These are phyloP conservation scores for Bruchidius siliquastri DNA, from an alignment of 2,888 invertebrate species.

Conservation along the genomic window DNA sequence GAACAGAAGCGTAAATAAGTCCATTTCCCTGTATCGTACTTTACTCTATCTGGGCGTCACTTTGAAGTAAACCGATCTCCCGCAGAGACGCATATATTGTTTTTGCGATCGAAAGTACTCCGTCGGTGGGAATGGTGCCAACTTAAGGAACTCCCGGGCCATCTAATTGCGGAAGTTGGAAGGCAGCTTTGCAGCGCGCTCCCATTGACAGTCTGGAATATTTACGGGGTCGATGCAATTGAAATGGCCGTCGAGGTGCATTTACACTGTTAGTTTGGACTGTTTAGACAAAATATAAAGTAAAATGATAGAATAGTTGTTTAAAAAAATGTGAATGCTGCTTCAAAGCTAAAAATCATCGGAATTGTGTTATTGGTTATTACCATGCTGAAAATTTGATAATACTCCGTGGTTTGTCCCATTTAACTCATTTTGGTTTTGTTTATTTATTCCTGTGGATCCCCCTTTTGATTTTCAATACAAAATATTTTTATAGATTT, in stretches of 20 bases:
- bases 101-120: background rate
- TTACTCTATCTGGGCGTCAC: background rate
- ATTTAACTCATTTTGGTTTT: no score
- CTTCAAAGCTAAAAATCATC: no score
- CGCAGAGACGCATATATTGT: background rate
- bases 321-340: no score
- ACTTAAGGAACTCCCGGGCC: background rate
- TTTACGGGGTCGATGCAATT: background rate
- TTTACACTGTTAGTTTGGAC: background rate
- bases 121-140: background rate
- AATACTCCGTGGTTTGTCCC: no score
- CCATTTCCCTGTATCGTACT: background rate
- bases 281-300: background rate
- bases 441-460: no score
- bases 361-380: no score
- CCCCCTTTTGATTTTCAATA: no score
- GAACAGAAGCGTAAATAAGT: background rate
- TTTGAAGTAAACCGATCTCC: background rate
- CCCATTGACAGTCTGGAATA: background rate
- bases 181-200: background rate
- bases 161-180: slow-evolving; percentile 10
- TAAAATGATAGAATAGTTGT: background rate
- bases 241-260: background rate
- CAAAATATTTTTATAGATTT: no score
- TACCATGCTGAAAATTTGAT: no score